A percentile compares a stretch with the other conserved stretches of the same genome.
Conservation (phyloP, 1,140 invertebrate species). For the Trissolcus basalis region DNA sequence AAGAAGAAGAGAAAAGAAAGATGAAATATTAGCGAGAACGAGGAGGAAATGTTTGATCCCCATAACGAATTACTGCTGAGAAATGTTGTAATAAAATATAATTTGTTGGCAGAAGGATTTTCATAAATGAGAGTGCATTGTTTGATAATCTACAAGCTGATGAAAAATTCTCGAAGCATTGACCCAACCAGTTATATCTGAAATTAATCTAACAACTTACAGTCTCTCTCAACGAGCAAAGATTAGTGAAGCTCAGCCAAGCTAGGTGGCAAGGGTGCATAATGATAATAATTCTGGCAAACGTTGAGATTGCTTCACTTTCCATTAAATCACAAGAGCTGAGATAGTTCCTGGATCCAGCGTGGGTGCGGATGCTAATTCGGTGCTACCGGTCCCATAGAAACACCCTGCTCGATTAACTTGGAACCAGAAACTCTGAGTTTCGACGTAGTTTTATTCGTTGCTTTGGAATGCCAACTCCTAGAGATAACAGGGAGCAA, state of each 20-base stretch:
- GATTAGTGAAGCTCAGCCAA: conserved; percentile 38
- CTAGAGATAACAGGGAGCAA: conserved; percentile 32
- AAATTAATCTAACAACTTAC: conserved; percentile 68
- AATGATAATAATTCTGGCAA: conserved; percentile 64
- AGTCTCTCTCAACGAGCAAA: conserved; percentile 37
- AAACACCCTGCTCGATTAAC: conserved; percentile 62
- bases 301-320: conserved; percentile 64
- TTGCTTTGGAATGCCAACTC: conserved; percentile 24
- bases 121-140: too few species aligned
- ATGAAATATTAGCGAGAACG: too few species aligned
- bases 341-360: conserved; percentile 55
- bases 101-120: too few species aligned
- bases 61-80: too few species aligned
- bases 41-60: too few species aligned
- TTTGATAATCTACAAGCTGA: too few species aligned
- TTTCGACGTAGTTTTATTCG: conserved; percentile 47
- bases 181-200: conserved; percentile 56
- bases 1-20: too few species aligned
- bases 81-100: too few species aligned
- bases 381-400: conserved; percentile 49
- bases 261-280: conserved; percentile 46
- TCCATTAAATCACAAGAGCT: conserved; percentile 65
- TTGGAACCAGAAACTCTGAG: conserved; percentile 36
- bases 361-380: conserved; percentile 56
- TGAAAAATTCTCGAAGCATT: conserved; percentile 34